A percentile compares a stretch with the other conserved stretches of the same genome.
Evolutionary conservation across 2,888 invertebrate species (phyloP).

Genomic region (Clivina fossor): DNA sequence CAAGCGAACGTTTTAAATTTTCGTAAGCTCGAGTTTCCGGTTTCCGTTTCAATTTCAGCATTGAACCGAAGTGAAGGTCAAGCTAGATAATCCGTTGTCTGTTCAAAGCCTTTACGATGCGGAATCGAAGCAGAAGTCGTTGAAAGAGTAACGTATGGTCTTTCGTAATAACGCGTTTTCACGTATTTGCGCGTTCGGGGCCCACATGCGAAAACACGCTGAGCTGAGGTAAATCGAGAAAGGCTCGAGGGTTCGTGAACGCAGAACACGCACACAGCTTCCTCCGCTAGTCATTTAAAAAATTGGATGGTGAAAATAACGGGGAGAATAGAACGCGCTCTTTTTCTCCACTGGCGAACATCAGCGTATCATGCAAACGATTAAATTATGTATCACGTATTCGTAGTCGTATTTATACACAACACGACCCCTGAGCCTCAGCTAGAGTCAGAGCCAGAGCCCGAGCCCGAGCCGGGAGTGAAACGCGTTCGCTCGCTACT

Average conservation of each 20-base stretch:
- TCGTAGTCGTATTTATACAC: slow-evolving; percentile 28
- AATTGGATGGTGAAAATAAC: slow-evolving; percentile 25
- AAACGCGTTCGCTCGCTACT: slow-evolving; percentile 9
- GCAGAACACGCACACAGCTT: slow-evolving; percentile 11
- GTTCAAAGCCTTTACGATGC: too few species aligned
- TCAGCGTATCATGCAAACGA: slow-evolving; percentile 29
- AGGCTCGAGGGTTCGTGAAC: not conserved
- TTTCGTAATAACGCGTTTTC: too few species aligned
- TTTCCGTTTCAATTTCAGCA: too few species aligned
- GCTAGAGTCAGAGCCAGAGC: not conserved
- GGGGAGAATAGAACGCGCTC: slow-evolving; percentile 9
- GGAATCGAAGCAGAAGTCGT: too few species aligned
- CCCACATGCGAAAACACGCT: too few species aligned
- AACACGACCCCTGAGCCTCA: not conserved
- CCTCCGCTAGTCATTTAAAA: slow-evolving; percentile 23
- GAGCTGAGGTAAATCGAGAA: too few species aligned
- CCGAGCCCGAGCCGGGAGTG: slow-evolving; percentile 1
- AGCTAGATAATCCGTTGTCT: too few species aligned
- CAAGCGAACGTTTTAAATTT: too few species aligned
- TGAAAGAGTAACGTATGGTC: too few species aligned
- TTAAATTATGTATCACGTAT: slow-evolving; percentile 32
- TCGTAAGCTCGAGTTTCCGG: too few species aligned
- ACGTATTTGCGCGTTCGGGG: too few species aligned
- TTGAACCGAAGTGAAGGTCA: too few species aligned
- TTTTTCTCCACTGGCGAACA: slow-evolving; percentile 20